These are phyloP conservation scores for Pseudoips prasinana DNA, from an alignment of 2,888 invertebrate genomes.

Conservation along the genomic window DNA sequence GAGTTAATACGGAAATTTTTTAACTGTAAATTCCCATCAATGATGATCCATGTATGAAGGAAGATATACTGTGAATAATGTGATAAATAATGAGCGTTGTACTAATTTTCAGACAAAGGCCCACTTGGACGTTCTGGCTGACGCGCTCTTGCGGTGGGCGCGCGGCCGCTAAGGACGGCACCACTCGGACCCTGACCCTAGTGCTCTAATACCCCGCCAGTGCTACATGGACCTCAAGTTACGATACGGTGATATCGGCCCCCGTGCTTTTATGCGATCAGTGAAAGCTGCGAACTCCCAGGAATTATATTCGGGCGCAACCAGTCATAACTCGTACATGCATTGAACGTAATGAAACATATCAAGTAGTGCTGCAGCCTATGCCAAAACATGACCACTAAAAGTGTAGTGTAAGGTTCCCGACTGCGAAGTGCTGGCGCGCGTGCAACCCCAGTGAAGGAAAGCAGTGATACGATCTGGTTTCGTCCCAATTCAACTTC, in stretches of 20 bases:
- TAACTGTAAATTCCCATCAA: too few species aligned
- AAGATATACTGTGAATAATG: too few species aligned
- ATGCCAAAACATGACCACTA: slow-evolving; percentile 68
- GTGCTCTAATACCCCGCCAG: slow-evolving; percentile 56
- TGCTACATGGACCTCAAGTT: slow-evolving; percentile 56
- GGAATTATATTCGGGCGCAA: slow-evolving; percentile 66
- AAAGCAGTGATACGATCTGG: slow-evolving; percentile 62
- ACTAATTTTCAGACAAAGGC: slow-evolving; percentile 90
- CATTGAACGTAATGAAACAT: slow-evolving; percentile 76
- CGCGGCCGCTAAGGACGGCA: slow-evolving; percentile 89
- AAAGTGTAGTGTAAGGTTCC: slow-evolving; percentile 73
- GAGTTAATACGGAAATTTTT: too few species aligned
- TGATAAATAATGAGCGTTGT: not conserved
- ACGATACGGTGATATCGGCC: slow-evolving; percentile 48
- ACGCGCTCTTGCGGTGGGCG: slow-evolving; percentile 96
- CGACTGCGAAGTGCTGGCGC: slow-evolving; percentile 46
- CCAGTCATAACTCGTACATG: slow-evolving; percentile 66
- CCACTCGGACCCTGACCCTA: slow-evolving; percentile 49
- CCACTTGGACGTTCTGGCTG: slow-evolving; percentile 96
- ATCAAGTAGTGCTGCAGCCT: slow-evolving; percentile 77
- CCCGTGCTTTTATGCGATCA: slow-evolving; percentile 58
- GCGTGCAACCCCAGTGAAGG: slow-evolving; percentile 36
- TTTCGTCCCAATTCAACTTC: slow-evolving; percentile 69
- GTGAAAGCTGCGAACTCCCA: slow-evolving; percentile 67
- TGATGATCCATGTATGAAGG: too few species aligned